Percentiles rank a stretch among this genome's conserved stretches.
These are phyloP conservation scores for Galeopsomyia nigrocyanea DNA, from an alignment of 2,888 invertebrate genomes.

Conservation along the genomic window DNA sequence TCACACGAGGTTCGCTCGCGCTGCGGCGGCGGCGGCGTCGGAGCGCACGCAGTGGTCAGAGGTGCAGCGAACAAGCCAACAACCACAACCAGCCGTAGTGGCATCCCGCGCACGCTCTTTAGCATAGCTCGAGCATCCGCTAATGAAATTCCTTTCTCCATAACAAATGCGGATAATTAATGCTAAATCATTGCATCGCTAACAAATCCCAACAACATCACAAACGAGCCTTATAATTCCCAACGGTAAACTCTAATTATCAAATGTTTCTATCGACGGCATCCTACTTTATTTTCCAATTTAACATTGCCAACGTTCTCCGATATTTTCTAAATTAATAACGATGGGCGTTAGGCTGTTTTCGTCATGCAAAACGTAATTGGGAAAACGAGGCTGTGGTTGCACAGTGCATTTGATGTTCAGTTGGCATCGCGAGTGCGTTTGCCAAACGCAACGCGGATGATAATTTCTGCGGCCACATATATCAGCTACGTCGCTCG, in stretches of 20 bases:
- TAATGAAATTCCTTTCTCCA: slow-evolving; percentile 19
- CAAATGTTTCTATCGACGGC: neutral
- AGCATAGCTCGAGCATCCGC: too few species aligned
- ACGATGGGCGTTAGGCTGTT: too few species aligned
- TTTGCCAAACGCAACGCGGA: neutral
- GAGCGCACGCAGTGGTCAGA: neutral
- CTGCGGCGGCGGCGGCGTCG: neutral
- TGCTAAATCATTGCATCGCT: neutral
- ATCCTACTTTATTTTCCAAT: neutral
- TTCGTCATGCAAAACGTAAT: too few species aligned
- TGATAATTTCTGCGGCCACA: slow-evolving; percentile 11
- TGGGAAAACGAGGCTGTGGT: too few species aligned
- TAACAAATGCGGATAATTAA: slow-evolving; percentile 20
- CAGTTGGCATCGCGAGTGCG: too few species aligned
- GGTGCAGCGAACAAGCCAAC: neutral
- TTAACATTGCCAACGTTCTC: too few species aligned
- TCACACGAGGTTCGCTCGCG: slow-evolving; percentile 30
- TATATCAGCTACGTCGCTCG: slow-evolving; percentile 2
- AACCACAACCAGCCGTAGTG: too few species aligned
- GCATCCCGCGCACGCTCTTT: too few species aligned
- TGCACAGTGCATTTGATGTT: too few species aligned
- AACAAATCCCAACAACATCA: neutral
- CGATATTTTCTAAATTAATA: too few species aligned
- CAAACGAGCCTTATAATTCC: neutral
- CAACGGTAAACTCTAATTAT: neutral